Percentiles rank a stretch among this genome's conserved stretches.
These are phyloP conservation scores for Pyralis farinalis DNA, from an alignment of 2,888 invertebrate genomes.

Conservation along the genomic window DNA sequence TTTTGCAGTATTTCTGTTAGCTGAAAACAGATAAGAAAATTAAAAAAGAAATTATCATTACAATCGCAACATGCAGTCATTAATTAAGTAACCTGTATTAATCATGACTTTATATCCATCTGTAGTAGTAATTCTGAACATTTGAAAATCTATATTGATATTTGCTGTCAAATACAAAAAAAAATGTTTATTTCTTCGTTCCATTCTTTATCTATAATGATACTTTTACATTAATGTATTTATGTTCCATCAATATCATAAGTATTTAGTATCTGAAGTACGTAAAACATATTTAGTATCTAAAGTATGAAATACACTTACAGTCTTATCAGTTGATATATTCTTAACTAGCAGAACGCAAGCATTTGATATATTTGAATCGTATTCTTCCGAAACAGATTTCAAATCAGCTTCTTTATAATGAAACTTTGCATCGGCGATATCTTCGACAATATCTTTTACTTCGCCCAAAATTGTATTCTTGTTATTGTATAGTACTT, in stretches of 20 bases:
- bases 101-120: not conserved
- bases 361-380: conserved; percentile 13
- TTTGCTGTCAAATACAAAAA: too few relatives aligned
- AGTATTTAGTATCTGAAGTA: not conserved
- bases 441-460: conserved; percentile 14
- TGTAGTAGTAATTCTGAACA: not conserved
- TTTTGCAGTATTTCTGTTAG: conserved; percentile 26
- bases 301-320: conserved; percentile 17
- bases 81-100: too few relatives aligned
- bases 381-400: conserved; percentile 12
- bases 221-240: too few relatives aligned
- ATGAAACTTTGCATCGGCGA: conserved; percentile 18
- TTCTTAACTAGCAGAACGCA: conserved; percentile 28
- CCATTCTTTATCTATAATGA: too few relatives aligned
- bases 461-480: conserved; percentile 17
- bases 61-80: too few relatives aligned
- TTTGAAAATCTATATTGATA: too few relatives aligned
- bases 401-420: not conserved
- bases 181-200: too few relatives aligned
- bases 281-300: not conserved
- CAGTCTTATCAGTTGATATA: conserved; percentile 27
- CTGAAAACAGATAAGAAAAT: conserved; percentile 28
- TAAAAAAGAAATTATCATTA: too few relatives aligned
- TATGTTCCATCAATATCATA: too few relatives aligned
- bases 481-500: conserved; percentile 20